Evolutionary conservation across 2,797 vertebrate species (phyloP).

Genomic region (Helicolenus hilgendorfi): DNA sequence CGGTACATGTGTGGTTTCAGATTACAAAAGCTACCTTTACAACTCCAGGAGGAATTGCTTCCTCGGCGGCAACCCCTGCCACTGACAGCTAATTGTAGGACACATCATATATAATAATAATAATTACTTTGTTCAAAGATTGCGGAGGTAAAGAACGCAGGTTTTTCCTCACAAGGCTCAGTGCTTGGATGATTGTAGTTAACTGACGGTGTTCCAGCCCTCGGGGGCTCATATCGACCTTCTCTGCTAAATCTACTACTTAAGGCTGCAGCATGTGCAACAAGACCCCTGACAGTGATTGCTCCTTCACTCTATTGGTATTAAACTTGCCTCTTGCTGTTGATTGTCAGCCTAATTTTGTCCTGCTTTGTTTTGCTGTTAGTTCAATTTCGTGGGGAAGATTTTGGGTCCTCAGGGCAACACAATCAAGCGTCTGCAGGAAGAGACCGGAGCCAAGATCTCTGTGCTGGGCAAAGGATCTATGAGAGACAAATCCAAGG

Average conservation of each 20-base stretch:
- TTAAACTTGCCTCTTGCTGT: constrained; percentile 7
- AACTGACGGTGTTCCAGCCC: constrained; percentile 28
- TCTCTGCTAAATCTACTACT: constrained; percentile 58
- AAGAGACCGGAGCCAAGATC: constrained; percentile 98
- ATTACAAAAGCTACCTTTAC: constrained; percentile 28
- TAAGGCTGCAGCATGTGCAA: constrained; percentile 37
- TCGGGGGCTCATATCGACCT: constrained; percentile 47
- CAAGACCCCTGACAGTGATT: constrained; percentile 33
- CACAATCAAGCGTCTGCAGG: constrained; percentile 98
- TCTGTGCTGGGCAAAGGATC: constrained; percentile 98
- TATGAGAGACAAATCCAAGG: constrained; percentile 99
- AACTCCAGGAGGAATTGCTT: neutral
- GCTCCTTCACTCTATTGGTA: constrained; percentile 21
- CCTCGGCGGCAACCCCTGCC: neutral
- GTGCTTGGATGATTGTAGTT: constrained; percentile 34
- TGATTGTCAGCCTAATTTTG: constrained; percentile 36
- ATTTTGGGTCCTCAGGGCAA: constrained; percentile 99
- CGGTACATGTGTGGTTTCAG: constrained; percentile 42
- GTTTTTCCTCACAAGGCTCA: constrained; percentile 10
- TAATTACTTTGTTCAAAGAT: constrained; percentile 27
- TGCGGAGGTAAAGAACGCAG: constrained; percentile 16
- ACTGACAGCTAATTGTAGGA: constrained; percentile 41
- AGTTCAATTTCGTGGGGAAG: constrained; percentile 99
- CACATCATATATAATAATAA: neutral
- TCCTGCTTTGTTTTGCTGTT: constrained; percentile 55